Percentiles rank a stretch among this genome's conserved stretches.
These are phyloP conservation scores for Caenorhabditis remanei DNA, from an alignment of 1,140 invertebrate species.

Conservation along the genomic window DNA sequence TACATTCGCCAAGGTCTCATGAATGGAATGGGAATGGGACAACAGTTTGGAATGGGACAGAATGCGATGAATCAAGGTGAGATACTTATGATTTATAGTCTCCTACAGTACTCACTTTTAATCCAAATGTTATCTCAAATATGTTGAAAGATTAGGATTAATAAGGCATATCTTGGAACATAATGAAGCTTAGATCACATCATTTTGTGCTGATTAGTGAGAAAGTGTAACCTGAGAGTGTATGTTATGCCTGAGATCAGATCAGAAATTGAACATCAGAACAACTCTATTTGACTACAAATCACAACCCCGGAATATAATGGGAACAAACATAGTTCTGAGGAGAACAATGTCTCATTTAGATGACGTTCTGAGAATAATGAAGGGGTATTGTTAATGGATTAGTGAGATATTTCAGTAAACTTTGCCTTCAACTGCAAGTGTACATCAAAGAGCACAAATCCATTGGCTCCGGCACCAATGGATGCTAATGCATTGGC, in stretches of 20 bases:
- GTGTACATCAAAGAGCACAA: conserved; percentile 60
- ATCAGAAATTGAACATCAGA: conserved; percentile 4
- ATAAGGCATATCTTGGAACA: background rate
- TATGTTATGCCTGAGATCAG: background rate
- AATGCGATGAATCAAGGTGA: conserved; percentile 32
- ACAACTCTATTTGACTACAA: background rate
- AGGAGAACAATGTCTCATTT: background rate
- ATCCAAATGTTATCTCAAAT: background rate
- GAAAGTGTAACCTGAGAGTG: background rate
- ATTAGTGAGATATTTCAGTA: conserved; percentile 17
- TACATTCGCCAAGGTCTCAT: conserved; percentile 50
- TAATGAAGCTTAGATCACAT: background rate
- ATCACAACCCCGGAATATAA: conserved; percentile 2
- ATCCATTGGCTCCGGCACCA: conserved; percentile 51
- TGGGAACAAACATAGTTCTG: background rate
- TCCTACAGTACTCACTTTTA: background rate
- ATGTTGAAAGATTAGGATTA: background rate
- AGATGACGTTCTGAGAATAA: background rate
- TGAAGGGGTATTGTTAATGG: background rate
- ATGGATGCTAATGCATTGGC: conserved; percentile 60
- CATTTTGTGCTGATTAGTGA: background rate
- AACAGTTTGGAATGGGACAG: conserved; percentile 49
- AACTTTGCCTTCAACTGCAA: conserved; percentile 61
- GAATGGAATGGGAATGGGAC: conserved; percentile 43
- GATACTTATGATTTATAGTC: too few relatives aligned